A percentile compares a stretch with the other conserved stretches of the same genome.
Evolutionary conservation across 2,797 vertebrate species (phyloP).

Genomic region (Sciaenops ocellatus): DNA sequence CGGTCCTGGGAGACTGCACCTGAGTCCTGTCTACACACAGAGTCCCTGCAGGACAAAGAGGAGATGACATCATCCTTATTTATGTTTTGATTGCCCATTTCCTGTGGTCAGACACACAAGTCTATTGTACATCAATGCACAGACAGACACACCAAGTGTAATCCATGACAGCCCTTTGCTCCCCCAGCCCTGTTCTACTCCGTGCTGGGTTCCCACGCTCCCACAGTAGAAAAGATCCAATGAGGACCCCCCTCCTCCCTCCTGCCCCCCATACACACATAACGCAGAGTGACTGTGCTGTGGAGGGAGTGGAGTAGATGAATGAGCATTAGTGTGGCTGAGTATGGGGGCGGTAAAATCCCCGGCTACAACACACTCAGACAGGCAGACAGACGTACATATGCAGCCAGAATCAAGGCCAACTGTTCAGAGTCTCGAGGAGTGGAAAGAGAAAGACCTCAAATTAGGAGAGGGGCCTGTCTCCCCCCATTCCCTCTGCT

Average conservation of each 20-base stretch:
- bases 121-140: neutral
- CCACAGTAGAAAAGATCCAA: constrained; percentile 40
- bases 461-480: constrained; percentile 19
- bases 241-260: constrained; percentile 21
- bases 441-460: constrained; percentile 46
- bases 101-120: neutral
- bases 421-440: constrained; percentile 33
- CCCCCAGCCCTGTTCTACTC: neutral
- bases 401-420: constrained; percentile 22
- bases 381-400: constrained; percentile 41
- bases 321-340: constrained; percentile 77
- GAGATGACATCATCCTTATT: neutral
- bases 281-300: constrained; percentile 32
- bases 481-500: neutral
- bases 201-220: constrained; percentile 65
- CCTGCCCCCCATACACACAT: constrained; percentile 17
- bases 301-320: constrained; percentile 65
- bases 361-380: constrained; percentile 64
- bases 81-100: neutral
- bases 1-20: constrained; percentile 73
- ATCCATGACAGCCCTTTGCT: neutral
- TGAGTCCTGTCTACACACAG: constrained; percentile 81
- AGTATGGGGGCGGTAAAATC: constrained; percentile 77
- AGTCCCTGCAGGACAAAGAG: constrained; percentile 80
- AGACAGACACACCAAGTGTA: neutral